Conservation (phyloP, 2,113 vertebrate species). For the Chloebia gouldiae region DNA sequence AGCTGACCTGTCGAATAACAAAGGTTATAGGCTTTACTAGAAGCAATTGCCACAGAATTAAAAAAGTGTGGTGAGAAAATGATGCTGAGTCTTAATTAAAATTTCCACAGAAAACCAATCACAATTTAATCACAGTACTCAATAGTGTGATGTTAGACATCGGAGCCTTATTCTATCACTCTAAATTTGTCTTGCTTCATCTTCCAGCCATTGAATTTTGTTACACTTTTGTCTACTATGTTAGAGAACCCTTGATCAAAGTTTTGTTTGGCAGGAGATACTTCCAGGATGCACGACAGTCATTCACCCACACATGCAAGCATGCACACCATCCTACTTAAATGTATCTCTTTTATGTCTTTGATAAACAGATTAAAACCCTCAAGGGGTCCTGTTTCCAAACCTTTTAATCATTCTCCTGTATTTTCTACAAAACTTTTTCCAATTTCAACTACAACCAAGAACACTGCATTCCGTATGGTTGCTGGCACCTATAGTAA, state of each 20-base stretch:
- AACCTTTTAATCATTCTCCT: neutral
- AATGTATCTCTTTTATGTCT: conserved; percentile 22
- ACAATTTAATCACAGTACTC: neutral
- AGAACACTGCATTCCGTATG: neutral
- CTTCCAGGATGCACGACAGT: neutral
- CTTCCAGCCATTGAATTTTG: neutral
- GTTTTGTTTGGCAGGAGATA: conserved; percentile 32
- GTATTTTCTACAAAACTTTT: neutral
- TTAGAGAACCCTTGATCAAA: conserved; percentile 31
- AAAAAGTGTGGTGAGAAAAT: neutral
- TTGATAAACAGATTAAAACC: conserved; percentile 32
- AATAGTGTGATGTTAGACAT: neutral
- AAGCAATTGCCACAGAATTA: neutral
- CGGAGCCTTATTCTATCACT: neutral
- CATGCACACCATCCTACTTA: neutral
- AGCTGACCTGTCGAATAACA: neutral
- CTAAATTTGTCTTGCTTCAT: conserved; percentile 13
- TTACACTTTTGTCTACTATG: conserved; percentile 10
- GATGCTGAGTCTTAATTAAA: neutral
- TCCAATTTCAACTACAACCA: neutral
- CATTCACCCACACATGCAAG: neutral
- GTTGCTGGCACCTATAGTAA: neutral
- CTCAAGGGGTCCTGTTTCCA: neutral
- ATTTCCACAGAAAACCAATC: neutral
- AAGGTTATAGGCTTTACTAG: neutral